Conservation (phyloP, 2,797 vertebrate species). For the Odontamblyopus lacepedii region DNA sequence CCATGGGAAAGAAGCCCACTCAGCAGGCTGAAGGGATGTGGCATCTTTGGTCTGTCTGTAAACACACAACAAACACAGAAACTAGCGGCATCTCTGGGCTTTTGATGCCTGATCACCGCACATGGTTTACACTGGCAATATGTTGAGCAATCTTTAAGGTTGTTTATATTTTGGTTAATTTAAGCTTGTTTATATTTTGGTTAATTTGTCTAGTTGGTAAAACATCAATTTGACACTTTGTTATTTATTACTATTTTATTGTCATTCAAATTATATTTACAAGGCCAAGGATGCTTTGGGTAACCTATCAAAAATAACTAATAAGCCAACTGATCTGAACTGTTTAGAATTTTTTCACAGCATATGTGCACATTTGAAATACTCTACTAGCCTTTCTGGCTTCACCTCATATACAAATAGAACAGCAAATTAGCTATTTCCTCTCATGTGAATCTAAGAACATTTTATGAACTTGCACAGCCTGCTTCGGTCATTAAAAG, state of each 20-base stretch:
- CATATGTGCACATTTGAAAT: not conserved
- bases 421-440: conserved; percentile 44
- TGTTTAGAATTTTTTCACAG: conserved; percentile 8
- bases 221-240: not conserved
- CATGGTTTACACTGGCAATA: conserved; percentile 44
- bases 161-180: conserved; percentile 19
- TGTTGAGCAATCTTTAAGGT: conserved; percentile 15
- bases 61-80: conserved; percentile 63
- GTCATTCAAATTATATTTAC: not conserved
- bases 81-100: not conserved
- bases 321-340: not conserved
- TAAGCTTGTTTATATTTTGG: conserved; percentile 13
- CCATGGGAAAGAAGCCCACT: conserved; percentile 60
- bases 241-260: too few relatives aligned
- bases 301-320: not conserved
- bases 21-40: conserved; percentile 49
- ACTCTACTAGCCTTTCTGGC: conserved; percentile 11
- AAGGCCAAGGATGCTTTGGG: not conserved
- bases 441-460: conserved; percentile 29
- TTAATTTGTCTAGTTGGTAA: conserved; percentile 10
- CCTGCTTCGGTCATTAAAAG: conserved; percentile 43
- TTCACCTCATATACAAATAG: conserved; percentile 33
- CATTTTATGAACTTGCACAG: conserved; percentile 18
- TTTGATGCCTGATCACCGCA: conserved; percentile 29
- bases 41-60: conserved; percentile 56